Percentiles rank a stretch among this genome's conserved stretches.
Evolutionary conservation across 1,140 invertebrate genomes (phyloP).

Genomic region (Heliconius eleuchia): DNA sequence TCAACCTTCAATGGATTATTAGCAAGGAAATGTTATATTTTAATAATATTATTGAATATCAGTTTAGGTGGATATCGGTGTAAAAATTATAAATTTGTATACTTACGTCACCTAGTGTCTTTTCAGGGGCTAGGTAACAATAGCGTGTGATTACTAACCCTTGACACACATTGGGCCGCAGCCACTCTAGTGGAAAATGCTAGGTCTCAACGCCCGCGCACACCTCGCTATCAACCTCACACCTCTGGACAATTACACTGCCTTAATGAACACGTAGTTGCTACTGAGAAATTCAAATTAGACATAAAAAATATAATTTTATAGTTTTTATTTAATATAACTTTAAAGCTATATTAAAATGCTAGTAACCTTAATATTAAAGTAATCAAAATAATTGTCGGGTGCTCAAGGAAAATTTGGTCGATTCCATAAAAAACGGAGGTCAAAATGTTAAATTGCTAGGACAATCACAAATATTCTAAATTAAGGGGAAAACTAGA

Average conservation of each 20-base stretch:
- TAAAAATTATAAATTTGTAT: constrained; percentile 10
- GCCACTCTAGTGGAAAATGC: constrained; percentile 73
- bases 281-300: not conserved
- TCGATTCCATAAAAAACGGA: constrained; percentile 25
- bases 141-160: constrained; percentile 72
- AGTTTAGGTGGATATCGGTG: not conserved
- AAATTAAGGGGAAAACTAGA: constrained; percentile 28
- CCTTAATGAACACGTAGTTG: constrained; percentile 22
- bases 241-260: constrained; percentile 29
- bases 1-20: not conserved
- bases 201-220: constrained; percentile 59
- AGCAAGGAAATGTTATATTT: not conserved
- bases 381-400: not conserved
- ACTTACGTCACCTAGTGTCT: constrained; percentile 32
- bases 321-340: not conserved
- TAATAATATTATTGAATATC: not conserved
- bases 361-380: not conserved
- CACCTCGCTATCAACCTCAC: constrained; percentile 27
- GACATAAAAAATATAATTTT: not conserved
- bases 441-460: constrained; percentile 30
- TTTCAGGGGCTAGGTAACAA: constrained; percentile 66
- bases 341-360: not conserved
- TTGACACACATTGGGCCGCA: constrained; percentile 70
- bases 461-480: constrained; percentile 23
- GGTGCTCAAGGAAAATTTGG: constrained; percentile 36